These are phyloP conservation scores for Columba livia DNA, from an alignment of 2,113 vertebrate genomes.

Conservation along the genomic window DNA sequence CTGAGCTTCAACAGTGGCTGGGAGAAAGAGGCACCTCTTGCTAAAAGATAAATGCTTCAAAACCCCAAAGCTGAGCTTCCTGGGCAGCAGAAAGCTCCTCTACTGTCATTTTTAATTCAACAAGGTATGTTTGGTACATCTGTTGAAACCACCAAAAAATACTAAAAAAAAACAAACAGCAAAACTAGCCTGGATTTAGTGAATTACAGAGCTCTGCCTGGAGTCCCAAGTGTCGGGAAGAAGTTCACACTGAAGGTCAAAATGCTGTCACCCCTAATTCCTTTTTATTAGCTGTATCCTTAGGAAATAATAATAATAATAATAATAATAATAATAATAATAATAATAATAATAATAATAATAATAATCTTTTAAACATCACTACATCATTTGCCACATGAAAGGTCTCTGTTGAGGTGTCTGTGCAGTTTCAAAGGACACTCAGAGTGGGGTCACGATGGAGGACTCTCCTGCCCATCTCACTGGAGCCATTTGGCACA, in stretches of 20 bases:
- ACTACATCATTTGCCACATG: background rate
- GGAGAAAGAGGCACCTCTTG: background rate
- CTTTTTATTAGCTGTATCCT: background rate
- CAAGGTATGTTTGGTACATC: background rate
- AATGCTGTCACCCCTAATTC: background rate
- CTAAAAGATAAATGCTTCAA: constrained; percentile 16
- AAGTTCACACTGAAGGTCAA: background rate
- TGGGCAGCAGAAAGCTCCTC: background rate
- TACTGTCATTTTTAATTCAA: background rate
- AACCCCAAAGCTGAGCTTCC: background rate
- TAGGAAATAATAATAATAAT: background rate
- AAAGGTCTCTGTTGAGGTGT: background rate
- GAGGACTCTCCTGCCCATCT: background rate
- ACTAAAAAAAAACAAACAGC: background rate
- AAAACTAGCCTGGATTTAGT: background rate
- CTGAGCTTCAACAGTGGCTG: constrained; percentile 7
- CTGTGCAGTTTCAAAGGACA: background rate
- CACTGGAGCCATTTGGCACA: background rate
- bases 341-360: background rate
- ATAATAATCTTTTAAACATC: background rate
- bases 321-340: background rate
- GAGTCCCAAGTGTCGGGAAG: background rate
- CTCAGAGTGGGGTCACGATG: background rate
- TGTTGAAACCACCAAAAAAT: background rate
- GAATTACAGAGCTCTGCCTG: background rate